Conservation (phyloP, 2,888 invertebrate genomes). For the Agrotis ipsilon region DNA sequence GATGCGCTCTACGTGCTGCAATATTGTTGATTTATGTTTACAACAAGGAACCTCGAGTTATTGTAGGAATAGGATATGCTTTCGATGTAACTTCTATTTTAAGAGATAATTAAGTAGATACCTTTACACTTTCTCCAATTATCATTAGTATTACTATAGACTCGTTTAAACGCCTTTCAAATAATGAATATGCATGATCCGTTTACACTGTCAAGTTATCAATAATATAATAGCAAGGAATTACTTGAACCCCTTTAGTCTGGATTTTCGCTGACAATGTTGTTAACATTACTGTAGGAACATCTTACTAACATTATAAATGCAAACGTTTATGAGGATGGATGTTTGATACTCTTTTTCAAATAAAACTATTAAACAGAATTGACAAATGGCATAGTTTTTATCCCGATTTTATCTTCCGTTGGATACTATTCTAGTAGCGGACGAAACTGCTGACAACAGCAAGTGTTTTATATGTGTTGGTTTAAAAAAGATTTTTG, state of each 20-base stretch:
- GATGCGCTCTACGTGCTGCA: slow-evolving; percentile 24
- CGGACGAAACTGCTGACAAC: too few species aligned
- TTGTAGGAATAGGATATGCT: background rate
- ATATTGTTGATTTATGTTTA: slow-evolving; percentile 29
- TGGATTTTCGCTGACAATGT: background rate
- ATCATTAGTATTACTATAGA: too few species aligned
- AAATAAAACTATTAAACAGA: too few species aligned
- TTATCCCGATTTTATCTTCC: too few species aligned
- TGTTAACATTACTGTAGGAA: slow-evolving; percentile 9
- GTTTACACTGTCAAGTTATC: background rate
- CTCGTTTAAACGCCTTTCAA: too few species aligned
- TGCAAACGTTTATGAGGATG: too few species aligned
- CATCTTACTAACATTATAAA: too few species aligned
- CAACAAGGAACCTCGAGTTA: background rate
- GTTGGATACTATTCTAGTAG: too few species aligned
- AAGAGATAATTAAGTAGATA: background rate
- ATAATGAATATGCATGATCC: background rate
- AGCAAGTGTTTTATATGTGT: too few species aligned
- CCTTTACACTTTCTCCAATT: background rate
- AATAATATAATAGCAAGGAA: background rate
- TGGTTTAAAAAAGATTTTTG: background rate
- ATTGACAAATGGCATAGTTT: too few species aligned
- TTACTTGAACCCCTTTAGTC: slow-evolving; percentile 1
- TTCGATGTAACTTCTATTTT: background rate
- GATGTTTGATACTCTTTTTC: too few species aligned